These are phyloP conservation scores for Drosophila sechellia DNA, from an alignment of 1,140 invertebrate species.

Conservation along the genomic window DNA sequence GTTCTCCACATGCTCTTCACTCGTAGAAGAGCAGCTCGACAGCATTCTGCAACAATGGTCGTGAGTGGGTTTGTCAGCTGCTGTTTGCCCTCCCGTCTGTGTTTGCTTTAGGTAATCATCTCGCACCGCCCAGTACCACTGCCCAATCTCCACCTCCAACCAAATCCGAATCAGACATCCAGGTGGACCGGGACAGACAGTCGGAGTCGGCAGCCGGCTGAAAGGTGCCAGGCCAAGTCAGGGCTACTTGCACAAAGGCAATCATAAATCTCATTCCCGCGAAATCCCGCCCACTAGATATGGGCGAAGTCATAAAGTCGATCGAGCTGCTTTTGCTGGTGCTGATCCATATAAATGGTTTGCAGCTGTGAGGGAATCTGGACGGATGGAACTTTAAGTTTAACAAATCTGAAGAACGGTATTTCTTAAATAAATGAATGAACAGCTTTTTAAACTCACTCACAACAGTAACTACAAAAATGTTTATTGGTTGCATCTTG, in stretches of 20 bases:
- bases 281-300: constrained; percentile 9
- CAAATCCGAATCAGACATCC: constrained; percentile 18
- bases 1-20: constrained; percentile 21
- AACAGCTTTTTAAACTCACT: too few species aligned
- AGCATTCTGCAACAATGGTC: constrained; percentile 71
- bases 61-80: constrained; percentile 43
- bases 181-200: constrained; percentile 23
- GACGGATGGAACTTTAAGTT: too few species aligned
- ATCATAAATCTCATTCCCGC: constrained; percentile 47
- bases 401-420: too few species aligned
- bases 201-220: constrained; percentile 15
- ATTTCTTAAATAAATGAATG: too few species aligned
- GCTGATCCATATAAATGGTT: constrained; percentile 25
- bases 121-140: constrained; percentile 41
- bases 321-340: constrained; percentile 17
- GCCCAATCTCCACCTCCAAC: not conserved
- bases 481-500: too few species aligned
- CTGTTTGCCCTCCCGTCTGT: constrained; percentile 74
- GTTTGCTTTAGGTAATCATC: constrained; percentile 81
- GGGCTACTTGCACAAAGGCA: constrained; percentile 40
- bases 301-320: constrained; percentile 32
- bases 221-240: constrained; percentile 37
- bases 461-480: too few species aligned
- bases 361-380: constrained; percentile 12
- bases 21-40: constrained; percentile 22